These are phyloP conservation scores for Helicolenus hilgendorfi DNA, from an alignment of 2,797 vertebrate genomes.

Conservation along the genomic window DNA sequence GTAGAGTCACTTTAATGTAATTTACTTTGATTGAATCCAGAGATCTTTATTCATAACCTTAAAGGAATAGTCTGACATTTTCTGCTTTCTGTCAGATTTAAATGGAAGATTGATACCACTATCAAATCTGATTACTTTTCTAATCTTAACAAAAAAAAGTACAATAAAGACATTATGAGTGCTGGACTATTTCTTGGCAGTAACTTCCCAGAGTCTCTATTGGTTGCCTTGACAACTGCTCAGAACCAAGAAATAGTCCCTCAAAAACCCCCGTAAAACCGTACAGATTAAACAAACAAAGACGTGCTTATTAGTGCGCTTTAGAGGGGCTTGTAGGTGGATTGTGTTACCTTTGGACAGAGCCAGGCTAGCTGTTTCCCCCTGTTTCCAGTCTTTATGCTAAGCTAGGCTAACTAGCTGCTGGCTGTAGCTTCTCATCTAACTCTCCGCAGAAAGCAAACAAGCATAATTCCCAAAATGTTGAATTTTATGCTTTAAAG, in stretches of 20 bases:
- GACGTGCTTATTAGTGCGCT: not conserved
- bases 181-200: not conserved
- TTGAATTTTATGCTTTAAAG: not conserved
- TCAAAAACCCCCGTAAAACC: not conserved
- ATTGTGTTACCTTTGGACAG: not conserved
- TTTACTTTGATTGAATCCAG: not conserved
- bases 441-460: not conserved
- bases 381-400: not conserved
- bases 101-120: not conserved
- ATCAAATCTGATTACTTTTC: not conserved
- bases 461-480: not conserved
- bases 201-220: not conserved
- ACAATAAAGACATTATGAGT: not conserved
- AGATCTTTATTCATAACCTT: not conserved
- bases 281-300: not conserved
- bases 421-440: not conserved
- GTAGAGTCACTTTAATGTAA: not conserved
- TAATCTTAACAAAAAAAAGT: not conserved
- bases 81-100: not conserved
- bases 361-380: not conserved
- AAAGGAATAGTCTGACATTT: not conserved
- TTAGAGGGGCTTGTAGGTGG: not conserved
- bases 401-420: not conserved
- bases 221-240: constrained; percentile 20
- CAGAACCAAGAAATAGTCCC: not conserved